Conservation (phyloP, 2,797 vertebrate species). For the Enteromius treurensis region DNA sequence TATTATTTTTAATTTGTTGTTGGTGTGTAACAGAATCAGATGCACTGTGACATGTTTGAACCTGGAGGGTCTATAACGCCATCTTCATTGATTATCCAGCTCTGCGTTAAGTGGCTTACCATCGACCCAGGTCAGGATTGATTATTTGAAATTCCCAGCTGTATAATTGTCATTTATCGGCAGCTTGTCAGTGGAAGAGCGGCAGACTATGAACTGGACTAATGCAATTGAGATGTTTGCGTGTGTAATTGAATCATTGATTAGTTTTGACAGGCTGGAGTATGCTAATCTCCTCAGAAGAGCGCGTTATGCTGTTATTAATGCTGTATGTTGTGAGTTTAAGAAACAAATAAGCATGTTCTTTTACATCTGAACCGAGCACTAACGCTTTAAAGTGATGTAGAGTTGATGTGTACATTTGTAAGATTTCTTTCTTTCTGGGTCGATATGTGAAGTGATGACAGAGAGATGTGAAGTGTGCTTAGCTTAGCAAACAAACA, state of each 20-base stretch:
- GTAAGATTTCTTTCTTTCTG: not conserved
- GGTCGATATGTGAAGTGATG: conserved; percentile 7
- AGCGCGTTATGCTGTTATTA: not conserved
- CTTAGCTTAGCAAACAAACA: conserved; percentile 37
- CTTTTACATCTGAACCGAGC: not conserved
- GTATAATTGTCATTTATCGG: conserved; percentile 51
- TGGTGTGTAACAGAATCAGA: not conserved
- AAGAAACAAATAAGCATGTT: not conserved
- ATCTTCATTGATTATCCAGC: conserved; percentile 52
- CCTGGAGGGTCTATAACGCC: conserved; percentile 17
- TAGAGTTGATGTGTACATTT: not conserved
- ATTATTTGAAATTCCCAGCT: conserved; percentile 54
- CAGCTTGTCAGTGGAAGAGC: conserved; percentile 40
- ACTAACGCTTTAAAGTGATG: not conserved
- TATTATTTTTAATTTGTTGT: not conserved
- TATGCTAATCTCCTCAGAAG: conserved; percentile 51
- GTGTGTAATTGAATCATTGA: conserved; percentile 47
- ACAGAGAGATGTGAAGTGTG: conserved; percentile 37
- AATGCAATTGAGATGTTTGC: conserved; percentile 48
- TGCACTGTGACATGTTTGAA: not conserved
- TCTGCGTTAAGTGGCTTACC: conserved; percentile 51
- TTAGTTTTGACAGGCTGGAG: conserved; percentile 54
- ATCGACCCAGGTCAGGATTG: conserved; percentile 50
- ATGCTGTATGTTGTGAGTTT: not conserved
- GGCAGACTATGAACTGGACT: conserved; percentile 51